Conservation (phyloP, 2,888 invertebrate species). For the Pristionchus maxplancki region DNA sequence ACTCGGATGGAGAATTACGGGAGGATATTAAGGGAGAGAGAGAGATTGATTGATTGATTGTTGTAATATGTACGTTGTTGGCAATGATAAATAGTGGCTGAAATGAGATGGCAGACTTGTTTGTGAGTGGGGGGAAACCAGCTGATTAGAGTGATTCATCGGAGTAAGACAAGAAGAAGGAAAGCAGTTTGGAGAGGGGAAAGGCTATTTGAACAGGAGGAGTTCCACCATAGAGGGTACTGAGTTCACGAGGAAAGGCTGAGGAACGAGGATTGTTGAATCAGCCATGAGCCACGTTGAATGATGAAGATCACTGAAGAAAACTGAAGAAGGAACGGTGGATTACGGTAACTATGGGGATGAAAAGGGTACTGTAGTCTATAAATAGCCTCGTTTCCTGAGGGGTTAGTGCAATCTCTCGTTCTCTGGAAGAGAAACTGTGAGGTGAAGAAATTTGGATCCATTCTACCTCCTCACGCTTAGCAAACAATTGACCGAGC, state of each 20-base stretch:
- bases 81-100: conserved; percentile 37
- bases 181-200: background rate
- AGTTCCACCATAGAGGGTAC: background rate
- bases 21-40: conserved; percentile 39
- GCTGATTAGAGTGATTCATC: conserved; percentile 41
- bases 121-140: background rate
- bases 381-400: conserved; percentile 15
- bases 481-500: conserved; percentile 27
- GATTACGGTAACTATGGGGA: background rate
- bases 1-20: conserved; percentile 37
- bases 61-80: background rate
- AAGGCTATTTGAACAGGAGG: conserved; percentile 1
- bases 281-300: background rate
- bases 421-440: conserved; percentile 11
- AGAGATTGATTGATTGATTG: conserved; percentile 15
- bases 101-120: conserved; percentile 23
- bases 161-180: conserved; percentile 26
- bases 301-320: no score
- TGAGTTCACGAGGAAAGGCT: background rate
- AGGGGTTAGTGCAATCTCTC: conserved; percentile 29
- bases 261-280: conserved; percentile 1
- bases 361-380: background rate
- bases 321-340: background rate
- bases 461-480: conserved; percentile 45
- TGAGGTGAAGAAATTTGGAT: conserved; percentile 36